Conservation (phyloP, 2,888 invertebrate species). For the Choreutis nemorana region DNA sequence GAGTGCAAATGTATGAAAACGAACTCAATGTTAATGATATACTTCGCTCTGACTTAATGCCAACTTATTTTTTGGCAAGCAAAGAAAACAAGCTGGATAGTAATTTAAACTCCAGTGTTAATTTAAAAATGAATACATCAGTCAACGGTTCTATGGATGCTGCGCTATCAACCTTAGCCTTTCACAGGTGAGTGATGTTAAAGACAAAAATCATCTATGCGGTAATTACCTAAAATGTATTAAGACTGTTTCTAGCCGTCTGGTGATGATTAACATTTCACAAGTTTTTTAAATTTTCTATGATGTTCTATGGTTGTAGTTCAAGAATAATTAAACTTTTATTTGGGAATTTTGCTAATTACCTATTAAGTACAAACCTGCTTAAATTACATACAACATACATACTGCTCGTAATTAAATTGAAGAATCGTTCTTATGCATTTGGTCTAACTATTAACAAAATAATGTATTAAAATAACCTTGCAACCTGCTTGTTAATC, state of each 20-base stretch:
- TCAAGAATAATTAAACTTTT: too few relatives aligned
- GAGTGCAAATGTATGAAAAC: constrained; percentile 24
- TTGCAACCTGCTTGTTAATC: background rate
- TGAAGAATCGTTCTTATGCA: too few relatives aligned
- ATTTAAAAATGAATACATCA: constrained; percentile 19
- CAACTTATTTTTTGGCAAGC: constrained; percentile 66
- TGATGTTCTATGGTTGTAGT: too few relatives aligned
- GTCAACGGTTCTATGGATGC: constrained; percentile 68
- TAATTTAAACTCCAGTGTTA: constrained; percentile 15
- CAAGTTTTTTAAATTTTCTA: too few relatives aligned
- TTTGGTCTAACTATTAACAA: too few relatives aligned
- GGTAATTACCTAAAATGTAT: too few relatives aligned
- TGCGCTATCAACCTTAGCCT: constrained; percentile 71
- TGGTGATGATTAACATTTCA: too few relatives aligned
- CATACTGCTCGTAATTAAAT: too few relatives aligned
- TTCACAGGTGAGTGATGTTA: constrained; percentile 66
- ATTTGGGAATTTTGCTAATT: too few relatives aligned
- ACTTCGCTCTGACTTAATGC: constrained; percentile 74
- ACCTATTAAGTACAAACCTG: too few relatives aligned
- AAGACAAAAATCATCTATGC: background rate
- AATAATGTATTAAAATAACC: background rate
- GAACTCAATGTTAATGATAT: constrained; percentile 72
- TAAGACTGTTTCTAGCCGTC: too few relatives aligned
- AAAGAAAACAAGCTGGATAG: constrained; percentile 28
- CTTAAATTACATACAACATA: too few relatives aligned